phyloP scores from a whole-genome alignment of 2,113 vertebrate genomes.

The Cryptotis parvus region DNA sequence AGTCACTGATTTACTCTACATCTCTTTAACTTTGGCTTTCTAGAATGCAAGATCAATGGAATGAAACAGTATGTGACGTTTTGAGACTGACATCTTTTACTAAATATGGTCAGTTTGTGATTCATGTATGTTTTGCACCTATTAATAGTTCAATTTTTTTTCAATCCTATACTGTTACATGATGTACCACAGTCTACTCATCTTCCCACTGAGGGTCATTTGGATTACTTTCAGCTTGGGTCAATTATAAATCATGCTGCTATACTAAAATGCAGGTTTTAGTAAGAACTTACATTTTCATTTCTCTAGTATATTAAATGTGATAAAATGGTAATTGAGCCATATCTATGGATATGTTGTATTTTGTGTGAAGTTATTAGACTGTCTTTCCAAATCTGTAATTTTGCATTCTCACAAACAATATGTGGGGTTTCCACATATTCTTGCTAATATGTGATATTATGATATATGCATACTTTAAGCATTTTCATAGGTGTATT shows the following conservation, averaged over 20 bases:
- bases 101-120: background rate
- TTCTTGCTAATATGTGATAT: background rate
- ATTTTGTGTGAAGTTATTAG: background rate
- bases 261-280: background rate
- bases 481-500: background rate
- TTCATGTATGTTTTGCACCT: background rate
- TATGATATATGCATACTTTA: background rate
- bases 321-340: background rate
- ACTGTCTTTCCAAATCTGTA: background rate
- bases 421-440: background rate
- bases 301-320: slow-evolving; percentile 1
- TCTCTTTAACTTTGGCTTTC: background rate
- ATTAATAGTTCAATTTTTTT: background rate
- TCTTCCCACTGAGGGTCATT: background rate
- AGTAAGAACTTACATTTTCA: background rate
- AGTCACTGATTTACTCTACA: background rate
- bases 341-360: background rate
- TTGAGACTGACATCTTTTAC: background rate
- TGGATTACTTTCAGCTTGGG: background rate
- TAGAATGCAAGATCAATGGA: background rate
- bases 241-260: background rate
- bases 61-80: background rate
- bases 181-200: no score
- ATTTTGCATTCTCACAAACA: background rate
- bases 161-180: background rate